These are phyloP conservation scores for Taxidea taxus DNA, from an alignment of 2,113 vertebrate genomes.

Conservation along the genomic window DNA sequence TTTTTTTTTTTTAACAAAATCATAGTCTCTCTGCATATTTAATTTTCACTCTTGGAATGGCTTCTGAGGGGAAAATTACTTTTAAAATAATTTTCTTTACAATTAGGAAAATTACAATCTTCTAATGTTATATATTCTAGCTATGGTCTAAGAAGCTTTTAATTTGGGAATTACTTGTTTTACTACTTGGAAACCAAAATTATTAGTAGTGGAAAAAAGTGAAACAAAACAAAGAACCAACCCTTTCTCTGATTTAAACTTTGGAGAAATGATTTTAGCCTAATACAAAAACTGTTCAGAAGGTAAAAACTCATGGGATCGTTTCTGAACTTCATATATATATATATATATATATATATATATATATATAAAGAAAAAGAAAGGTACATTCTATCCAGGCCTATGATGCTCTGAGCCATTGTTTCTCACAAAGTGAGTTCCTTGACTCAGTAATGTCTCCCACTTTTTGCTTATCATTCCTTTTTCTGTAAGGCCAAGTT, in stretches of 20 bases:
- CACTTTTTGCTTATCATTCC: background rate
- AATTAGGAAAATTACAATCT: constrained; percentile 43
- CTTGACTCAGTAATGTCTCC: background rate
- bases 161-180: constrained; percentile 22
- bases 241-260: background rate
- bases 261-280: background rate
- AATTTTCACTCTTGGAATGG: constrained; percentile 27
- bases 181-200: background rate
- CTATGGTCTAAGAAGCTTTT: background rate
- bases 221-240: background rate
- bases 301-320: background rate
- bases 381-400: background rate
- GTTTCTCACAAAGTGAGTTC: background rate
- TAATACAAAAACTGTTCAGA: background rate
- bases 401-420: background rate
- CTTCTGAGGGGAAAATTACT: constrained; percentile 19
- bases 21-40: background rate
- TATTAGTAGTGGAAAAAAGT: background rate
- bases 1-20: background rate
- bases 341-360: too few relatives aligned
- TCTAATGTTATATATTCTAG: background rate
- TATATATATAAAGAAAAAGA: background rate
- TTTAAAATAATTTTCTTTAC: constrained; percentile 54
- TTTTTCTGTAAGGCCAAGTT: background rate
- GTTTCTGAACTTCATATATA: background rate